Conservation (phyloP, 2,888 invertebrate species). For the Eutolmus rufibarbis region DNA sequence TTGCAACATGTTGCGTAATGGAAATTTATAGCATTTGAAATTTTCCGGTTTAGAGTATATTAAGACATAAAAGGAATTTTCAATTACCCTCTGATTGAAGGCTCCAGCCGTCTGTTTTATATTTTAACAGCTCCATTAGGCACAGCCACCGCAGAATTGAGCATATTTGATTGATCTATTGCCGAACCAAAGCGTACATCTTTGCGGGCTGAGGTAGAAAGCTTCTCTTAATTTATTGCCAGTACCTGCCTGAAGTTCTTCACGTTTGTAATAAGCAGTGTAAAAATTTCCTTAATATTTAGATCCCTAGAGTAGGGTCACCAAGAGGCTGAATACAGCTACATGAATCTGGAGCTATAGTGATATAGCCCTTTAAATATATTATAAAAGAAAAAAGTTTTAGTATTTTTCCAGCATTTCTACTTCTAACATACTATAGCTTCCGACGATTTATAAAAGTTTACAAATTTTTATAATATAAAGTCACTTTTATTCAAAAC, state of each 20-base stretch:
- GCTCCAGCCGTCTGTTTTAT: not conserved
- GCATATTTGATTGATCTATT: not conserved
- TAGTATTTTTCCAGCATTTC: too few relatives aligned
- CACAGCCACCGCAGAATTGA: not conserved
- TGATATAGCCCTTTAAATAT: too few relatives aligned
- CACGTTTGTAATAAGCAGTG: not conserved
- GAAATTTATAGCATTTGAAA: constrained; percentile 45
- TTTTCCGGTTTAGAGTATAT: constrained; percentile 45
- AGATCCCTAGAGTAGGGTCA: not conserved
- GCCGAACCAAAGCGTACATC: not conserved
- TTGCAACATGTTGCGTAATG: constrained; percentile 49
- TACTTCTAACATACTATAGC: too few relatives aligned
- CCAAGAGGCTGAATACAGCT: not conserved
- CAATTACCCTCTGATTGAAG: constrained; percentile 39
- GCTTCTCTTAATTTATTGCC: not conserved
- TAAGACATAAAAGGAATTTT: constrained; percentile 48
- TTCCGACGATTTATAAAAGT: too few relatives aligned
- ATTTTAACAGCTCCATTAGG: not conserved
- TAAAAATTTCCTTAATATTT: not conserved
- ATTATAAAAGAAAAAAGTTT: too few relatives aligned
- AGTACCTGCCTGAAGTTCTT: not conserved
- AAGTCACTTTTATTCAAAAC: too few relatives aligned
- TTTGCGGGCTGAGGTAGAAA: not conserved
- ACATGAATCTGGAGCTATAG: too few relatives aligned
- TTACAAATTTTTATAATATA: too few relatives aligned